These are phyloP conservation scores for Parapristionchus giblindavisi DNA, from an alignment of 2,888 invertebrate genomes.

Conservation along the genomic window DNA sequence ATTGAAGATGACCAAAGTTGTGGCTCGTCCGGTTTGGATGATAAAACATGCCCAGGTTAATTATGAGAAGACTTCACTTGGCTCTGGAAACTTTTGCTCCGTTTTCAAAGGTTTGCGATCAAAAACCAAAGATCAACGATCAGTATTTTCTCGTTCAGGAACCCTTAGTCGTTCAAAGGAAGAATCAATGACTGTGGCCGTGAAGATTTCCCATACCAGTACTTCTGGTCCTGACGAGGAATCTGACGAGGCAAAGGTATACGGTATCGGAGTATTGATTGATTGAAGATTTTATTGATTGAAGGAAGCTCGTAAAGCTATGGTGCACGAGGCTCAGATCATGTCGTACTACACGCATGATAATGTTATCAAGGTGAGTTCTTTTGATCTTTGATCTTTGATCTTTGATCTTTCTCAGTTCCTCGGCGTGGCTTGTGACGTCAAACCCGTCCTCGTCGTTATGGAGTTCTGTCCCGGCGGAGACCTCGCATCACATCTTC, in stretches of 20 bases:
- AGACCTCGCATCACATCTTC: constrained; percentile 48
- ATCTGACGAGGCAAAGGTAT: background rate
- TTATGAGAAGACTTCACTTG: constrained; percentile 42
- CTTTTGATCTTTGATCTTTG: background rate
- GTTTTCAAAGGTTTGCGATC: constrained; percentile 43
- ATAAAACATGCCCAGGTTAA: constrained; percentile 1
- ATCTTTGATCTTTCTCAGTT: background rate
- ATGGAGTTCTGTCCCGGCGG: constrained; percentile 85
- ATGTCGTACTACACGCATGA: constrained; percentile 52
- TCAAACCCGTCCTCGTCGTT: constrained; percentile 85
- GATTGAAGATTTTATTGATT: too few relatives aligned
- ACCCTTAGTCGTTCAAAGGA: background rate
- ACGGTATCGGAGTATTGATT: too few relatives aligned
- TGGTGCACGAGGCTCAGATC: constrained; percentile 56
- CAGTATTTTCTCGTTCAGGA: too few relatives aligned
- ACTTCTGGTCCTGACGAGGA: background rate
- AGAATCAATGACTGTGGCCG: background rate
- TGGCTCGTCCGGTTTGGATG: background rate
- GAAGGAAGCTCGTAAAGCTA: constrained; percentile 41
- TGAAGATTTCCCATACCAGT: background rate
- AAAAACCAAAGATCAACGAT: background rate
- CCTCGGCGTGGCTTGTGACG: constrained; percentile 21
- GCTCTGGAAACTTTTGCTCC: constrained; percentile 49
- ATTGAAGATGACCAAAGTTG: background rate
- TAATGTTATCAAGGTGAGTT: constrained; percentile 53